Percentiles rank a stretch among this genome's conserved stretches.
Evolutionary conservation across 2,888 invertebrate species (phyloP).

Genomic region (Plagodis pulveraria): DNA sequence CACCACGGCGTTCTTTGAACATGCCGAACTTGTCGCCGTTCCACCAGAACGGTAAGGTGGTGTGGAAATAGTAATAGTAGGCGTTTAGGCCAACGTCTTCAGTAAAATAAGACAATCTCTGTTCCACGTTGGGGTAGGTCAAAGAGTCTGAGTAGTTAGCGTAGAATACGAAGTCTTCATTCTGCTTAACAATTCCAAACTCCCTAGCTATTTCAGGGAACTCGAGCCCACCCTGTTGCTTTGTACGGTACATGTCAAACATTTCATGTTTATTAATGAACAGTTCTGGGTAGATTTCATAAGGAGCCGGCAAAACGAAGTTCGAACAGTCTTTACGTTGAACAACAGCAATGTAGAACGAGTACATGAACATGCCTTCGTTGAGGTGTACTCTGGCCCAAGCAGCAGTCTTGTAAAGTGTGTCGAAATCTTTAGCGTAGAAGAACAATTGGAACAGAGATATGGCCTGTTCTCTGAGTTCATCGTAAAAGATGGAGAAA

Average conservation of each 20-base stretch:
- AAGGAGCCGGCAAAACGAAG: conserved; percentile 86
- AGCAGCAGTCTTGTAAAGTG: conserved; percentile 85
- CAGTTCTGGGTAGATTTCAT: conserved; percentile 87
- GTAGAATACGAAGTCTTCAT: conserved; percentile 75
- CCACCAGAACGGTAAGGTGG: conserved; percentile 87
- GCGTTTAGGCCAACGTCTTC: conserved; percentile 89
- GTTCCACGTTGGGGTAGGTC: conserved; percentile 83
- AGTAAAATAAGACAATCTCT: conserved; percentile 87
- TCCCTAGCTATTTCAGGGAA: conserved; percentile 59
- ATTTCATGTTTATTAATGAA: conserved; percentile 87
- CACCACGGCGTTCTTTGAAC: conserved; percentile 85
- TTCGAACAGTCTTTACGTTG: conserved; percentile 84
- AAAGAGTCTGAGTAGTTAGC: conserved; percentile 85
- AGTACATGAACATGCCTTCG: conserved; percentile 86
- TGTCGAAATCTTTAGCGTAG: conserved; percentile 85
- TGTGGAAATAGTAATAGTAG: conserved; percentile 87
- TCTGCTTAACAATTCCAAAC: conserved; percentile 69
- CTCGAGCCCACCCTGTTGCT: conserved; percentile 65
- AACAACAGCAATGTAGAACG: conserved; percentile 84
- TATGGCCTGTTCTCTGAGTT: conserved; percentile 75
- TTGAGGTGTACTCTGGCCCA: conserved; percentile 86
- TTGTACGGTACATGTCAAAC: conserved; percentile 67
- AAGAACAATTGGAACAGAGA: conserved; percentile 85
- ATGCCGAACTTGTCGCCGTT: conserved; percentile 74
- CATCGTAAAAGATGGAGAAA: conserved; percentile 80